phyloP scores from a whole-genome alignment of 1,140 invertebrate species.

The Odontomachus brunneus region DNA sequence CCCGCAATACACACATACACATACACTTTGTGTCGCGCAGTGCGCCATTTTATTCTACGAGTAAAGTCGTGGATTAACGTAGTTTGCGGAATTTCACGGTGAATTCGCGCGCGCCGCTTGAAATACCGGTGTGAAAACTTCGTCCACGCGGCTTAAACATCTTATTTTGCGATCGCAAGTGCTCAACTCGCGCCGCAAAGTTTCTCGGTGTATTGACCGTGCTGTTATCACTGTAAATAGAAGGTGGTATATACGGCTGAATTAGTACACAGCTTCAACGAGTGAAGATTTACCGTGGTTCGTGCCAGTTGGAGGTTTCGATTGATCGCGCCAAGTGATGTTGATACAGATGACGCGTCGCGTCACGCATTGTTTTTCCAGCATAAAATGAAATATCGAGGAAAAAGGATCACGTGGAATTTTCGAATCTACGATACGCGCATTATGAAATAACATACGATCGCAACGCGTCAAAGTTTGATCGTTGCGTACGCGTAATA shows the following conservation, averaged over 20 bases:
- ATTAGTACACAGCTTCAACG: constrained; percentile 38
- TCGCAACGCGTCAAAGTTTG: not conserved
- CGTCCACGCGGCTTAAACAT: constrained; percentile 10
- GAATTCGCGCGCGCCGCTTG: constrained; percentile 2
- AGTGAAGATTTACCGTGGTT: constrained; percentile 38
- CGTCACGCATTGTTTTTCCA: constrained; percentile 40
- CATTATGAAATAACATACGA: constrained; percentile 22
- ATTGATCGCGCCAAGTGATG: constrained; percentile 53
- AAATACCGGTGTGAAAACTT: constrained; percentile 41
- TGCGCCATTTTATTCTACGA: constrained; percentile 5
- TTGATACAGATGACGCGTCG: constrained; percentile 53
- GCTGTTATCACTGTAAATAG: constrained; percentile 39
- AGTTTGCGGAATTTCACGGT: constrained; percentile 15
- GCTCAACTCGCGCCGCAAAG: constrained; percentile 7
- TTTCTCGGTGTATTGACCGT: not conserved
- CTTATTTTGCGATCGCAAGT: constrained; percentile 30
- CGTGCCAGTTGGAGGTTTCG: constrained; percentile 42
- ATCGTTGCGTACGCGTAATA: not conserved
- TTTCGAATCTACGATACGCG: not conserved
- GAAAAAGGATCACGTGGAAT: constrained; percentile 8
- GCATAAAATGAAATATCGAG: constrained; percentile 46
- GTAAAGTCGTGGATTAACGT: constrained; percentile 29
- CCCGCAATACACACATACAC: not conserved
- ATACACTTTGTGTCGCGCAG: not conserved
- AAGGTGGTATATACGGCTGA: constrained; percentile 29